Evolutionary conservation across 2,113 vertebrate species (phyloP).

Genomic region (Thomomys bottae): DNA sequence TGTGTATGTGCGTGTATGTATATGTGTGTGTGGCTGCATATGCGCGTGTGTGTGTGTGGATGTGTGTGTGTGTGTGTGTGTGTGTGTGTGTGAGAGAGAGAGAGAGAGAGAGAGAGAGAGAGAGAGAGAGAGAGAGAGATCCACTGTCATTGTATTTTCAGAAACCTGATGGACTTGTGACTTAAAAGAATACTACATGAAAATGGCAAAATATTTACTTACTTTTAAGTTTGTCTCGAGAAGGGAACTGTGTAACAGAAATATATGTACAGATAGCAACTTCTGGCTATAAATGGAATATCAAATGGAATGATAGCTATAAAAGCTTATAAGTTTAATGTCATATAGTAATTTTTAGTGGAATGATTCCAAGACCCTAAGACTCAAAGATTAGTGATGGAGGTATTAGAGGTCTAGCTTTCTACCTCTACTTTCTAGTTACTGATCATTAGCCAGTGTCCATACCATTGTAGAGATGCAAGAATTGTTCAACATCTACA

Average conservation of each 20-base stretch:
- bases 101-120: too few species aligned
- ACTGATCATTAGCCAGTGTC: background rate
- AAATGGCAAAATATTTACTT: background rate
- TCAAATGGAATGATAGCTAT: background rate
- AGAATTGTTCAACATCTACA: too few species aligned
- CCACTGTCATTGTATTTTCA: constrained; percentile 22
- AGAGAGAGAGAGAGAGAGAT: too few species aligned
- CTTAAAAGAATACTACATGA: background rate
- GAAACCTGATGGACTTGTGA: background rate
- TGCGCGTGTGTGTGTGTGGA: too few species aligned
- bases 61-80: too few species aligned
- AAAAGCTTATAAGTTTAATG: background rate
- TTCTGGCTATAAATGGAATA: background rate
- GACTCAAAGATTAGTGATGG: background rate
- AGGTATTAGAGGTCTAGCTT: background rate
- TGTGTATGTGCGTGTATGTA: too few species aligned
- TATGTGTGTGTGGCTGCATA: too few species aligned
- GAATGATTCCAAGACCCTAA: background rate
- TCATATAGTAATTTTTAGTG: background rate
- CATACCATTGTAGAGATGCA: background rate
- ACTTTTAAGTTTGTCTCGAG: constrained; percentile 18
- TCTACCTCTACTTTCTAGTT: background rate
- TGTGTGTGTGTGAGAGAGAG: too few species aligned
- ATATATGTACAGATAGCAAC: background rate
- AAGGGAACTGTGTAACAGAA: background rate